These are phyloP conservation scores for Caenorhabditis elegans DNA, from an alignment of 1,140 invertebrate genomes.

Conservation along the genomic window WBcel235 BX284602.5:8605001-8605500, in stretches of 20 bases:
- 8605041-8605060: slow-evolving; percentile 88
- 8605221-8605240: slow-evolving; percentile 96
- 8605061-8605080: slow-evolving; percentile 81
- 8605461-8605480: slow-evolving; percentile 94
- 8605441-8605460: slow-evolving; percentile 95
- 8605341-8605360: slow-evolving; percentile 97
- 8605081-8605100: slow-evolving; percentile 93
- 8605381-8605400: slow-evolving; percentile 88
- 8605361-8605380: slow-evolving; percentile 94
- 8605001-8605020: too few species aligned
- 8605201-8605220: slow-evolving; percentile 97
- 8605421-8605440: slow-evolving; percentile 95
- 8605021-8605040: slow-evolving; percentile 69
- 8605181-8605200: slow-evolving; percentile 93
- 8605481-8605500: slow-evolving; percentile 82
- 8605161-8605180: slow-evolving; percentile 85
- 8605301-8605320: slow-evolving; percentile 95
- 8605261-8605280: slow-evolving; percentile 84
- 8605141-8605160: slow-evolving; percentile 90
- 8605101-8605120: slow-evolving; percentile 97
- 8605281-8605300: slow-evolving; percentile 90
- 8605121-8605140: slow-evolving; percentile 93
- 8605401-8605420: slow-evolving; percentile 94
- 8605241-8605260: slow-evolving; percentile 88
- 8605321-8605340: slow-evolving; percentile 97